These are phyloP conservation scores for Philonicus albiceps DNA, from an alignment of 2,888 invertebrate species.

Conservation along the genomic window DNA sequence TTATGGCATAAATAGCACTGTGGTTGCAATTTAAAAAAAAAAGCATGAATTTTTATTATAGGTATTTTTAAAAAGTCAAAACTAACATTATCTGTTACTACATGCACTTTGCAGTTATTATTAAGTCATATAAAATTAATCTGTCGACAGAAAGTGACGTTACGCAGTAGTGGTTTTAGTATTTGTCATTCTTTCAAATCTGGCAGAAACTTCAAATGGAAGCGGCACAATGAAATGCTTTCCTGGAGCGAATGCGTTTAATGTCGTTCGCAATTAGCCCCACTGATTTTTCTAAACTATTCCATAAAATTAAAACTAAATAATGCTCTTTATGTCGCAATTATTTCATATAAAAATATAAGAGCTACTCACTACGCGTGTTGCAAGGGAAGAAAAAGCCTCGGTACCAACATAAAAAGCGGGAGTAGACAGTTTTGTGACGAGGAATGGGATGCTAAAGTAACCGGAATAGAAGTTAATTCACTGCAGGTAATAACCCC, in stretches of 20 bases:
- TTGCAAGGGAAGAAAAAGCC: not conserved
- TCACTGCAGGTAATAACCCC: conserved; percentile 16
- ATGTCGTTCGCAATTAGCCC: too few relatives aligned
- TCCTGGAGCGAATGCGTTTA: too few relatives aligned
- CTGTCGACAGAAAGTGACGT: too few relatives aligned
- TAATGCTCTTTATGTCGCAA: not conserved
- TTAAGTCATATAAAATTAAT: too few relatives aligned
- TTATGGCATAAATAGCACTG: not conserved
- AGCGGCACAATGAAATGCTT: too few relatives aligned
- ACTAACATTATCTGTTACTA: too few relatives aligned
- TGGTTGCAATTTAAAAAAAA: not conserved
- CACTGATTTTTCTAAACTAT: not conserved
- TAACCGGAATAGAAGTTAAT: not conserved
- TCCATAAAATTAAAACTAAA: not conserved
- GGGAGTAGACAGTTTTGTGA: not conserved
- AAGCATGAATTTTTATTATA: not conserved
- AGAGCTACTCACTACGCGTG: not conserved
- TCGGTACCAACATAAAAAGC: not conserved
- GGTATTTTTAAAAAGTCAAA: too few relatives aligned
- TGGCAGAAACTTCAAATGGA: too few relatives aligned
- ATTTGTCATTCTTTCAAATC: too few relatives aligned
- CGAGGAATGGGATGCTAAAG: not conserved
- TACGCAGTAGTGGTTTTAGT: too few relatives aligned
- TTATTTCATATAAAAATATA: not conserved
- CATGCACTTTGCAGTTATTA: too few relatives aligned